Base-by-base conservation (phyloP, 2,797 vertebrate species). In the Falco novaeseelandiae region DNA sequence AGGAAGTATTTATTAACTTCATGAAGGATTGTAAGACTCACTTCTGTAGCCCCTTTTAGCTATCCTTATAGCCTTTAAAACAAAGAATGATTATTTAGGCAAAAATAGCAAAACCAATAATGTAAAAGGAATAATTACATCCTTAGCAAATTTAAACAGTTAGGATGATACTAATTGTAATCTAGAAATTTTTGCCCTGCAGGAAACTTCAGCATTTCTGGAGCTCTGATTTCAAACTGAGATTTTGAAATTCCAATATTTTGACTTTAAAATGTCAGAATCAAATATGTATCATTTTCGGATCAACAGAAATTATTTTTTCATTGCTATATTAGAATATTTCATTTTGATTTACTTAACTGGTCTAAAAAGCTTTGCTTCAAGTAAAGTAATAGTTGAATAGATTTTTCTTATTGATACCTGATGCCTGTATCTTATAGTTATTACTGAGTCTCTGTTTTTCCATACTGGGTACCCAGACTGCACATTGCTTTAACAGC, bases 221-320 rank as follows among this genome's bases (percentile, higher is more conserved):
- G 46, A 83, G 20, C 55, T 66, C 55, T 70, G 26, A 89, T 84
- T 95, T 94, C 36, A 91, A 91, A 57, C 15, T 26, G 40, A 70
- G 26, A 58, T 83, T 91, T 85, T 94, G 44, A 93, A 87, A 87
- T 72, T 55, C 25, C 46, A 92, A 61, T 63, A 87, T 87, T 89
- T 92, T 96, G 16, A 66, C 66, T 91, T 79, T 38, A 57, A 4
- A 2, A 51, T 74, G 27, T 49, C 46, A 80, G 90, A 93, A 89
- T 83, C 32, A 79, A 70, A 62, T 38, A 65, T 10, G 7, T 25
- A 30, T 34, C 34, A 38, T 44, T 67, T 71, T 57, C 62, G 19
- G 9, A 85, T 57, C 8, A 86, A 26, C 38, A 83, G 29, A 19
- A 69, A 15, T 19, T 3, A 3, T 42, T 83, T 79, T 81, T 62